Conservation (phyloP, 2,797 vertebrate genomes). For the Acipenser oxyrinchus region DNA sequence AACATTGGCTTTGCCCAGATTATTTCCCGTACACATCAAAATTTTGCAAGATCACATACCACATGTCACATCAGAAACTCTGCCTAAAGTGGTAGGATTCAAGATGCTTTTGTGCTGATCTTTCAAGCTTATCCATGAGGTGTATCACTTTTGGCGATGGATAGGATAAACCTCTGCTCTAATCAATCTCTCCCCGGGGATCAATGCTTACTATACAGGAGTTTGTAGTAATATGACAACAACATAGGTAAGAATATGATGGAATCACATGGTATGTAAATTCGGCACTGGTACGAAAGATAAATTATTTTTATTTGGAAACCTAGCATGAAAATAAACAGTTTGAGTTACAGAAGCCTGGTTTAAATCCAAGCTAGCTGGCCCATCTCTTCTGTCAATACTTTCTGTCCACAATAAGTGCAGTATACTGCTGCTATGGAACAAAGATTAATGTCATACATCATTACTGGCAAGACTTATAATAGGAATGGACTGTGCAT, state of each 20-base stretch:
- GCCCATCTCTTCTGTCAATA: neutral
- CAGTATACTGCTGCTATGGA: neutral
- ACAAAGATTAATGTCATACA: slow-evolving; percentile 11
- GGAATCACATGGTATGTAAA: too few species aligned
- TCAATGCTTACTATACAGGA: neutral
- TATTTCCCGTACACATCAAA: slow-evolving; percentile 60
- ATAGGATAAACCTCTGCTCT: neutral
- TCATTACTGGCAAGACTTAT: slow-evolving; percentile 1
- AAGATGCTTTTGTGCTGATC: slow-evolving; percentile 26
- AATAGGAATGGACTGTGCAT: neutral
- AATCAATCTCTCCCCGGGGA: neutral
- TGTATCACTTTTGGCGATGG: neutral
- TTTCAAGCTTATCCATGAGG: slow-evolving; percentile 24
- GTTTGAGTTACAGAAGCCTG: neutral
- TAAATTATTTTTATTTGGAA: too few species aligned
- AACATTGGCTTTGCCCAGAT: slow-evolving; percentile 59
- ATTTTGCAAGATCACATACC: slow-evolving; percentile 55
- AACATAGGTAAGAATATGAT: too few species aligned
- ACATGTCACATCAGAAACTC: slow-evolving; percentile 46
- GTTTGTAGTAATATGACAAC: neutral
- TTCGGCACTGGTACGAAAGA: too few species aligned
- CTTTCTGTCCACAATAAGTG: neutral
- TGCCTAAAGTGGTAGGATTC: slow-evolving; percentile 42
- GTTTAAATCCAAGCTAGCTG: neutral
- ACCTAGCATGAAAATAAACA: too few species aligned